Base-by-base conservation (phyloP, 2,888 invertebrate species). In the Eristalis arbustorum region DNA sequence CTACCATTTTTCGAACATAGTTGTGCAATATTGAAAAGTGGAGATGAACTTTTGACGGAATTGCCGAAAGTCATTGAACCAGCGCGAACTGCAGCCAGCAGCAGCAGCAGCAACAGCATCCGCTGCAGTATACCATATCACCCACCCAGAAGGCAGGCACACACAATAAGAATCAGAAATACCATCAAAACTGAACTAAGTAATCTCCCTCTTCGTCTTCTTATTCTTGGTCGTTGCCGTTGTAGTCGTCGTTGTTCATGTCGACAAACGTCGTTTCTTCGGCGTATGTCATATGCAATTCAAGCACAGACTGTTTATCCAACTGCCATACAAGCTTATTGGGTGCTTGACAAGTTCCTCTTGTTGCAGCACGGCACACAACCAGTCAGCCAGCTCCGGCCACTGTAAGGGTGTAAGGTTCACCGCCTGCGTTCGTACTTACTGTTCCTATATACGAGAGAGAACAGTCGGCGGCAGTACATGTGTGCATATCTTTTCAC, bases 271-370 rank as follows among this genome's bases (percentile, higher is more conserved):
- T 31, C 31, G 23, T 14, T 57, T 74, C 61, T 42, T 31, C 40
- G 42, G 22, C 64, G 57, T 75, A 42, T 79, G 74, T 87, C 78
- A 83, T 75, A 87, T 87, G 75, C 83, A 77, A 76, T 77, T 74
- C 78, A 78, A 72, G 59, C 67, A 69, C 69, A 34, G 69, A 63
- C 37, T 80, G 77, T 87, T 87, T 87, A 87, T 87, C 74, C 85
- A 87, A 83, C 87, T 87, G 87, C 72, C 83, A 79, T 87, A 78
- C 79, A 75, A 75, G 78, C 83, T 83, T 79, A 87, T 83, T 79
- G 87, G 75, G 83, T 83, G 83, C 75, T 87, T 87, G 87, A 83
- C 87, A 75, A 83, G 83, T 63, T 78, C 71, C 83, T 87, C 83
- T 77, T 82, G 56, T 56, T 64, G 25, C 62, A 83, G 87, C 81